These are phyloP conservation scores for Macrochelys suwanniensis DNA, from an alignment of 2,797 vertebrate genomes.

Conservation along the genomic window DNA sequence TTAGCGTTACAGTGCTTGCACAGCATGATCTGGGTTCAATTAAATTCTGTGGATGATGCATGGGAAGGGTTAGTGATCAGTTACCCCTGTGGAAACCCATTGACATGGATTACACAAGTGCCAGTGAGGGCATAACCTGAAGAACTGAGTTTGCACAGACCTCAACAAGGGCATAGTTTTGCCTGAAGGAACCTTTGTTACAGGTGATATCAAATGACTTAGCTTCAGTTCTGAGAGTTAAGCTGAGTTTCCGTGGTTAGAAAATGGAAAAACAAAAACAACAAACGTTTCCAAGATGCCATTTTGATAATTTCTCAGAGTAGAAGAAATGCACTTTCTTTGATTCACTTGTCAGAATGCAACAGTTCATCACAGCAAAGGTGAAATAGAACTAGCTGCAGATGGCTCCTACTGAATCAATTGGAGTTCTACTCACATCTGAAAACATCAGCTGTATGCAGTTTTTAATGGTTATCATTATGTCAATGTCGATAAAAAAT, in stretches of 20 bases:
- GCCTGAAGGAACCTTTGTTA: background rate
- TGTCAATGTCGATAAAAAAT: background rate
- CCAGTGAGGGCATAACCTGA: background rate
- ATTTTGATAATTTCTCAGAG: background rate
- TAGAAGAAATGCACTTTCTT: background rate
- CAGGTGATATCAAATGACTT: background rate
- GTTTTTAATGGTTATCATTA: slow-evolving; percentile 26
- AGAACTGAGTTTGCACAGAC: background rate
- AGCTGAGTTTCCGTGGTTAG: background rate
- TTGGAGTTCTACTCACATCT: background rate
- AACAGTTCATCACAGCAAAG: background rate
- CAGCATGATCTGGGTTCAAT: background rate
- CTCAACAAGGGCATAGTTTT: background rate
- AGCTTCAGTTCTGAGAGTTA: background rate
- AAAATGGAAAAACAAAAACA: background rate
- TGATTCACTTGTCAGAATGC: background rate
- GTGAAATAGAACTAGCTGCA: background rate
- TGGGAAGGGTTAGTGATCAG: background rate
- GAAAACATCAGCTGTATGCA: slow-evolving; percentile 4
- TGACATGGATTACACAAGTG: background rate
- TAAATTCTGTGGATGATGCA: background rate
- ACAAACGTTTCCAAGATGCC: background rate
- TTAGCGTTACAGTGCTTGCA: background rate
- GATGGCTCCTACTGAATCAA: background rate
- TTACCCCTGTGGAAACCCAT: background rate